phyloP scores from a whole-genome alignment of 1,140 invertebrate genomes.

The Zaprionus kolodkinae region DNA sequence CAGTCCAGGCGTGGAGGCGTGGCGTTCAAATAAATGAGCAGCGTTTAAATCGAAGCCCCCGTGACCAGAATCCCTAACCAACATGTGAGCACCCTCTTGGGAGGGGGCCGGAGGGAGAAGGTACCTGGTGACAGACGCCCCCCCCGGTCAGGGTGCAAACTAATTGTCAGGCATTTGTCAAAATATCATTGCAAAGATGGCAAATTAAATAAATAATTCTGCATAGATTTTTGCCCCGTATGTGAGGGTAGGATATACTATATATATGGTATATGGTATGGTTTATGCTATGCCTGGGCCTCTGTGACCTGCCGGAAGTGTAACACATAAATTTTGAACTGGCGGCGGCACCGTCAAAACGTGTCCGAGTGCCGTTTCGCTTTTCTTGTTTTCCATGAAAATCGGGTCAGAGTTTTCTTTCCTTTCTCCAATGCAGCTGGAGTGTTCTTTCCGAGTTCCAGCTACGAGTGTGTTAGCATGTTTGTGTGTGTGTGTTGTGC shows the following conservation, averaged over 20 bases:
- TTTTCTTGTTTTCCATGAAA: constrained; percentile 24
- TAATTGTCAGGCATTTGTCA: constrained; percentile 42
- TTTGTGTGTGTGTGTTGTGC: constrained; percentile 18
- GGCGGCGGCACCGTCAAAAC: constrained; percentile 17
- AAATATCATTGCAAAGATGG: constrained; percentile 41
- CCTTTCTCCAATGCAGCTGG: constrained; percentile 43
- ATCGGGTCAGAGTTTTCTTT: constrained; percentile 56
- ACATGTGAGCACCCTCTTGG: constrained; percentile 16
- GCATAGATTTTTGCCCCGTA: constrained; percentile 26
- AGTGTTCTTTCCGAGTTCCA: constrained; percentile 45
- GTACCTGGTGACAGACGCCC: constrained; percentile 36
- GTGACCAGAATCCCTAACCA: constrained; percentile 30
- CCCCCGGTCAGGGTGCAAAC: constrained; percentile 30
- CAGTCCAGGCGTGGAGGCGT: constrained; percentile 2
- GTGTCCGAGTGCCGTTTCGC: constrained; percentile 30
- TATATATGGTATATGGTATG: not conserved
- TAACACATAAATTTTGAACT: constrained; percentile 35
- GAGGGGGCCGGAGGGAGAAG: not conserved
- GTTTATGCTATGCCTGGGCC: not conserved
- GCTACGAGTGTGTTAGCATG: constrained; percentile 29
- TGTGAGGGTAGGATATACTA: constrained; percentile 7
- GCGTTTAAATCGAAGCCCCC: constrained; percentile 40
- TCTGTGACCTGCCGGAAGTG: constrained; percentile 19
- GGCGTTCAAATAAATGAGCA: constrained; percentile 41
- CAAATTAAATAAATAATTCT: constrained; percentile 47